Conservation (phyloP, 1,140 invertebrate species). For the Gryon sp. region DNA sequence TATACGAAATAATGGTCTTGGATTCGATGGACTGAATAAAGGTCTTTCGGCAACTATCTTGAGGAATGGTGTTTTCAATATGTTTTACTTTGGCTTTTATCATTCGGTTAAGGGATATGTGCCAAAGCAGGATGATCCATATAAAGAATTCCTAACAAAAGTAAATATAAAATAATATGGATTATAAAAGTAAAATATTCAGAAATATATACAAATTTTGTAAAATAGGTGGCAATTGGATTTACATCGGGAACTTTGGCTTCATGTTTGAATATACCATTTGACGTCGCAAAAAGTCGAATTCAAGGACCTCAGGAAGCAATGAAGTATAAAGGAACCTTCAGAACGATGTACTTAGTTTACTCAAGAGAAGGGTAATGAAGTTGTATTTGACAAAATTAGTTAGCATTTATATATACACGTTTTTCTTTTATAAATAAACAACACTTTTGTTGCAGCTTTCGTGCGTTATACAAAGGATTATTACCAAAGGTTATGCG, state of each 20-base stretch:
- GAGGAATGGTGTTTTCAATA: conserved; percentile 94
- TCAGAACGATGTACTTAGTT: conserved; percentile 86
- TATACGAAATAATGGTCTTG: conserved; percentile 86
- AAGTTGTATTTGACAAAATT: conserved; percentile 59
- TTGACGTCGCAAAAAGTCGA: conserved; percentile 96
- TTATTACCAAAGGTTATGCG: conserved; percentile 93
- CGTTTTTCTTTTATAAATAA: conserved; percentile 14
- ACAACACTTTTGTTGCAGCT: conserved; percentile 82
- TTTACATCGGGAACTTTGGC: conserved; percentile 91
- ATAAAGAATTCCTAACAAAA: conserved; percentile 74
- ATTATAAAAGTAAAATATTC: too few relatives aligned
- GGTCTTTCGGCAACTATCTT: conserved; percentile 93
- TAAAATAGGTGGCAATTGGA: conserved; percentile 86
- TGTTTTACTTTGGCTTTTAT: conserved; percentile 96
- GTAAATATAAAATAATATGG: conserved; percentile 65
- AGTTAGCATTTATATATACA: background rate
- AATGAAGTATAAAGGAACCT: conserved; percentile 89
- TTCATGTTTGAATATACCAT: conserved; percentile 94
- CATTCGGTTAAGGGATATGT: conserved; percentile 91
- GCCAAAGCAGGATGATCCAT: conserved; percentile 83
- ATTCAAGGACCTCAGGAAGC: conserved; percentile 93
- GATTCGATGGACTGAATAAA: conserved; percentile 89
- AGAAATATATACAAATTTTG: background rate
- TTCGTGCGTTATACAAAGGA: conserved; percentile 93
- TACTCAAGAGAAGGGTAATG: conserved; percentile 94